Base-by-base conservation (phyloP, 2,797 vertebrate species). In the Molossus molossus region DNA sequence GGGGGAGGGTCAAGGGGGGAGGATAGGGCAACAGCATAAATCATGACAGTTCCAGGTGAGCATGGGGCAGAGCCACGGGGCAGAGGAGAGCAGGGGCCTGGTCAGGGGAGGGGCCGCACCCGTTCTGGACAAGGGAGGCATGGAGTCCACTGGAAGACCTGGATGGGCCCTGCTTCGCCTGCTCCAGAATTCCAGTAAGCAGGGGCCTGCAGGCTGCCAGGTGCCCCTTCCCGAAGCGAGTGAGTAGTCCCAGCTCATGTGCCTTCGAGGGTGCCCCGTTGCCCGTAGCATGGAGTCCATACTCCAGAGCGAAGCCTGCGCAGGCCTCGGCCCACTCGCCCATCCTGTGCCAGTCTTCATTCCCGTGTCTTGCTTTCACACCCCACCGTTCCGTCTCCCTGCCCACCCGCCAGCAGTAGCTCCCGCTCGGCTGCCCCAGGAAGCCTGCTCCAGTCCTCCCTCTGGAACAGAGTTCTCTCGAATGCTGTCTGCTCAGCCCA, bases 261-360 rank as follows among this genome's bases (percentile, higher is more conserved):
- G 58, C 21, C 12, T 55, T 9, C 3, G 12, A 2, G 0, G 14
- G 50, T 3, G 6, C 23, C n/a, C 2, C 5, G 0, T 2, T 2
- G 21, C 53, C 75, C 6, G 4, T 2, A 27, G n/a, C 1, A 0
- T 1, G 9, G 40, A 13, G 25, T 17, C 14, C 45, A 4, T 2
- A 57, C 50, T 70, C 53, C 75, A 0, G 10, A 29, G 50, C 23
- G 64, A 0, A 0, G 57, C 69, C 64, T 29, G 70, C 53, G 3
- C 27, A 6, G 50, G 72, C 65, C 7, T 6, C 3, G 55, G 29
- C 76, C 5, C 2, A 10, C 23, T 55, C 45, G 18, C 57, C 70
- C 45, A 6, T 9, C 11, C 15, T 0, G 0, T 11, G 76, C 33
- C 37, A 0, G 3, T 18, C 69, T 82, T 82, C 55, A 10, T 20